A percentile compares a stretch with the other conserved stretches of the same genome.
These are phyloP conservation scores for Chionomys nivalis DNA, from an alignment of 2,113 vertebrate species.

Conservation along the genomic window DNA sequence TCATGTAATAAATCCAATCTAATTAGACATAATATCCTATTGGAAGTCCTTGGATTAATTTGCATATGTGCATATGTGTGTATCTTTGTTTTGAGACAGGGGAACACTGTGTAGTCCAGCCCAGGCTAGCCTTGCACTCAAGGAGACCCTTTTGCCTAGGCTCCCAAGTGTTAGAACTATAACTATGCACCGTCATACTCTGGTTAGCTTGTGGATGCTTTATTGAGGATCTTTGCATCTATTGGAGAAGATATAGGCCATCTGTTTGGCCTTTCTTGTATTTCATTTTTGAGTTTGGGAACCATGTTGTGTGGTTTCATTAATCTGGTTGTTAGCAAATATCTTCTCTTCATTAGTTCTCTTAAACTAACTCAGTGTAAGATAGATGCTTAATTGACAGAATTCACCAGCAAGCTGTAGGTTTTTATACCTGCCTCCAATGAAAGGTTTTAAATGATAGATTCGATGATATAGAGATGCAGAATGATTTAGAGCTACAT, in stretches of 20 bases:
- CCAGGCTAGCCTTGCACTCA: neutral
- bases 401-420: neutral
- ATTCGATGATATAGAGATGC: neutral
- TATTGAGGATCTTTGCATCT: neutral
- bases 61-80: neutral
- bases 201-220: neutral
- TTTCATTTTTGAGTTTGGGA: neutral
- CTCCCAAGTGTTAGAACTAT: neutral
- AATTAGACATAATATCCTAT: neutral
- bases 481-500: neutral
- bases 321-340: neutral
- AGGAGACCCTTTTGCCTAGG: neutral
- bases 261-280: neutral
- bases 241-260: neutral
- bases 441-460: conserved; percentile 15
- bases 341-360: conserved; percentile 20
- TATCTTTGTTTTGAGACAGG: neutral
- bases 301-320: neutral
- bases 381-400: conserved; percentile 7
- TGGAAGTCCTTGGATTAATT: conserved; percentile 2
- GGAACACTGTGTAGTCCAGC: neutral
- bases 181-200: neutral
- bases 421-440: neutral
- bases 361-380: neutral
- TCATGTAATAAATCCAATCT: neutral